Percentiles rank a stretch among this genome's conserved stretches.
phyloP scores from a whole-genome alignment of 2,888 invertebrate genomes.

The Congeria kusceri region DNA sequence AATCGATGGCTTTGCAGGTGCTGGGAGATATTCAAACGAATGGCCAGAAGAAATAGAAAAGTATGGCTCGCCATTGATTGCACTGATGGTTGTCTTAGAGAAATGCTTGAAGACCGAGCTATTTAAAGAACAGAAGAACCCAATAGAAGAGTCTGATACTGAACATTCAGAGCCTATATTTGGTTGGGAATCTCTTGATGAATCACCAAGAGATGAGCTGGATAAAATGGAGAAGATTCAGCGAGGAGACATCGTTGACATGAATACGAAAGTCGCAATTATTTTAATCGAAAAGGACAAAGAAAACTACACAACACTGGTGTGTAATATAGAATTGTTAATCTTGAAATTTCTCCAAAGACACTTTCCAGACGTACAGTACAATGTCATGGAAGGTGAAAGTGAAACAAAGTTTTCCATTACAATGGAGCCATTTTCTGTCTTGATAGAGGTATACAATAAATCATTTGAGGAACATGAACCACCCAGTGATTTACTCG shows the following conservation, averaged over 20 bases:
- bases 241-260: neutral
- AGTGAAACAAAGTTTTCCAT: neutral
- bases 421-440: neutral
- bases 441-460: neutral
- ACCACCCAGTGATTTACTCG: neutral
- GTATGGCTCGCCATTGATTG: conserved; percentile 33
- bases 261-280: neutral
- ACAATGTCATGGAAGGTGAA: neutral
- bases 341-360: neutral
- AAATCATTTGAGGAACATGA: neutral
- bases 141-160: no score
- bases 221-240: neutral
- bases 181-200: neutral
- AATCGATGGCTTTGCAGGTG: conserved; percentile 21
- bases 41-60: conserved; percentile 26
- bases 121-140: no score
- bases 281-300: neutral
- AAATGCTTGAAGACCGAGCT: no score
- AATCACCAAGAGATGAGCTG: neutral
- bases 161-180: no score
- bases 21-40: conserved; percentile 20
- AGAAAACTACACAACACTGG: neutral
- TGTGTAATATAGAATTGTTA: neutral
- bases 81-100: conserved; percentile 17
- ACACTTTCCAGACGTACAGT: conserved; percentile 3